A percentile compares a stretch with the other conserved stretches of the same genome.
phyloP scores from a whole-genome alignment of 1,140 invertebrate species.

The Dendrolimus kikuchii region DNA sequence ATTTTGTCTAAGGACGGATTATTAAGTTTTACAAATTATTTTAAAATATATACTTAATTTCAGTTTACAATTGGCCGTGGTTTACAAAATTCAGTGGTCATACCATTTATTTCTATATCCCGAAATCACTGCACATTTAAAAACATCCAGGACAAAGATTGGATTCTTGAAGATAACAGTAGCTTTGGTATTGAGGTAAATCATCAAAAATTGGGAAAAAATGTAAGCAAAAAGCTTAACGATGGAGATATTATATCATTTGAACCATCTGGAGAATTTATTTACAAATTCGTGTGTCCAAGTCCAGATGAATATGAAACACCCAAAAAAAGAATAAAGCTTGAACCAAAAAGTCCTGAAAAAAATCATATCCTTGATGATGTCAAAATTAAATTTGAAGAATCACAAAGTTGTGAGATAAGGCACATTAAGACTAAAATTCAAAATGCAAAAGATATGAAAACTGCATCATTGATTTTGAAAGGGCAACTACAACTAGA shows the following conservation, averaged over 20 bases:
- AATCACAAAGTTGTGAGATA: conserved; percentile 60
- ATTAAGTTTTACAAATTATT: conserved; percentile 3
- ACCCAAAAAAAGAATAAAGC: conserved; percentile 50
- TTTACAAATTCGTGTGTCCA: conserved; percentile 55
- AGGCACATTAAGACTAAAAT: conserved; percentile 58
- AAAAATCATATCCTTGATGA: conserved; percentile 45
- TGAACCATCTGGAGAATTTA: conserved; percentile 56
- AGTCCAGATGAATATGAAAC: conserved; percentile 21
- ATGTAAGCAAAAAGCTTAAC: conserved; percentile 33
- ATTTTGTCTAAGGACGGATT: no score
- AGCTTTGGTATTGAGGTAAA: conserved; percentile 69
- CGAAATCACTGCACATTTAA: conserved; percentile 69
- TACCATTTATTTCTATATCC: conserved; percentile 68
- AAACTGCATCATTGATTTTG: conserved; percentile 34
- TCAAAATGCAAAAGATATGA: conserved; percentile 48
- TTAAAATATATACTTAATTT: conserved; percentile 13
- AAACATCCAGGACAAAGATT: conserved; percentile 35
- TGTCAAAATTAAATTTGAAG: conserved; percentile 69
- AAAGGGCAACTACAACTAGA: conserved; percentile 42
- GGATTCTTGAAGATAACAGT: conserved; percentile 65
- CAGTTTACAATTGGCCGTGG: conserved; percentile 72
- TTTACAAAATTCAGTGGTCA: conserved; percentile 54
- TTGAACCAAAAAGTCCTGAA: conserved; percentile 30
- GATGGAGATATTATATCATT: conserved; percentile 69
- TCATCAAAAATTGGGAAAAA: conserved; percentile 42